Evolutionary conservation across 2,113 vertebrate species (phyloP).

Genomic region (Tupaia tana): DNA sequence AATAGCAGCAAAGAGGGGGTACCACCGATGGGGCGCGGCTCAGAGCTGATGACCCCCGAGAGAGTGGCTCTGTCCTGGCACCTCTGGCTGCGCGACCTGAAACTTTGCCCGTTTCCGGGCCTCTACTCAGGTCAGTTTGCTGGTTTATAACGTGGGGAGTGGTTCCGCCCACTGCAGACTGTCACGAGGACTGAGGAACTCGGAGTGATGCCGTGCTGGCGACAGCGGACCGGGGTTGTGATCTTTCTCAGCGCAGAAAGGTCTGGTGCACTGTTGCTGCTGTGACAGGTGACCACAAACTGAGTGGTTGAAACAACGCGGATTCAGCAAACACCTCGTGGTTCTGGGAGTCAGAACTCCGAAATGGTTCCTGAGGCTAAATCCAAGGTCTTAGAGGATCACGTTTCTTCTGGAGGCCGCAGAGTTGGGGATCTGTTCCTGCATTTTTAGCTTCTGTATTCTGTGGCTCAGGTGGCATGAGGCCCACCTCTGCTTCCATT

Average conservation of each 20-base stretch:
- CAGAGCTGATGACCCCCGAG: background rate
- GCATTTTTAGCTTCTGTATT: background rate
- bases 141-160: background rate
- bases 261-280: background rate
- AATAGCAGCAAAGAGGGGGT: rapidly evolving
- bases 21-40: rapidly evolving
- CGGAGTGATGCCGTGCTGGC: rapidly evolving
- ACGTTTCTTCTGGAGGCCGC: background rate
- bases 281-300: background rate
- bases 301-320: background rate
- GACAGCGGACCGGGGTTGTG: background rate
- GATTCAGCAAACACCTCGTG: too few relatives aligned
- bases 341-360: background rate
- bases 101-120: background rate
- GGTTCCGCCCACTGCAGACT: background rate
- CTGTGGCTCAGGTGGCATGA: background rate
- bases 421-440: background rate
- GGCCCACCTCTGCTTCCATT: background rate
- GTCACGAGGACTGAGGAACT: background rate
- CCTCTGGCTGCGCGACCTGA: rapidly evolving
- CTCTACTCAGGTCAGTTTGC: background rate
- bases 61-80: background rate
- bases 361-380: background rate
- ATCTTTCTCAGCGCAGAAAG: background rate
- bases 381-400: rapidly evolving